Evolutionary conservation across 1,140 invertebrate genomes (phyloP).

Genomic region (Drosophila arawakana): DNA sequence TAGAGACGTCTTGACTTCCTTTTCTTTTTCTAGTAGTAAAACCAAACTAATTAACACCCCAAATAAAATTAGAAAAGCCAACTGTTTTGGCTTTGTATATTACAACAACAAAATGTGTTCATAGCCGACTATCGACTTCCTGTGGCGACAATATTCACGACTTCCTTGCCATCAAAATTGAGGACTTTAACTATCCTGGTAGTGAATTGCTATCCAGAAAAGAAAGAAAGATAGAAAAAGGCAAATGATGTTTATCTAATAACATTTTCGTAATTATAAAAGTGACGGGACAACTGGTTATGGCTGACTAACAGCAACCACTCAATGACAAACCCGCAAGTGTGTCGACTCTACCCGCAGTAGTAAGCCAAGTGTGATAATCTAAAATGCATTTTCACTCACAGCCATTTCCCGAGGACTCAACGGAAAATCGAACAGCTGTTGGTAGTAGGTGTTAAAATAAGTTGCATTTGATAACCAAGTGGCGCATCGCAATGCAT

Average conservation of each 20-base stretch:
- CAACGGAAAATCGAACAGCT: slow-evolving; percentile 49
- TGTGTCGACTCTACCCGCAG: slow-evolving; percentile 42
- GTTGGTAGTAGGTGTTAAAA: slow-evolving; percentile 63
- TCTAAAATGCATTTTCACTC: slow-evolving; percentile 74
- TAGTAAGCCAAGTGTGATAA: slow-evolving; percentile 62
- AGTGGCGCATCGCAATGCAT: slow-evolving; percentile 44
- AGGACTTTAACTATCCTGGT: slow-evolving; percentile 60
- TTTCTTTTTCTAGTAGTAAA: slow-evolving; percentile 13
- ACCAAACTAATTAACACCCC: slow-evolving; percentile 70
- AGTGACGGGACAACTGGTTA: slow-evolving; percentile 65
- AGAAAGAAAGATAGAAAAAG: neutral
- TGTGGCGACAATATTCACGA: slow-evolving; percentile 57
- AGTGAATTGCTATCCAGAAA: slow-evolving; percentile 14
- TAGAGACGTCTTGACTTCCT: slow-evolving; percentile 36
- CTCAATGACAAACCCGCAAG: slow-evolving; percentile 26
- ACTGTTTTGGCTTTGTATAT: slow-evolving; percentile 29
- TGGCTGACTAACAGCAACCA: slow-evolving; percentile 46
- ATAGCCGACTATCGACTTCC: slow-evolving; percentile 68
- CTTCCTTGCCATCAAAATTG: slow-evolving; percentile 57
- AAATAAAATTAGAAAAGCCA: slow-evolving; percentile 45
- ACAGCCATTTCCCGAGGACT: slow-evolving; percentile 29
- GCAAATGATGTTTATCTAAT: slow-evolving; percentile 75
- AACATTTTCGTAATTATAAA: slow-evolving; percentile 65
- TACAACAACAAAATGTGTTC: slow-evolving; percentile 11
- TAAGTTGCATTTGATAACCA: slow-evolving; percentile 60